These are phyloP conservation scores for Papilio machaon DNA, from an alignment of 1,140 invertebrate genomes.

Conservation along the genomic window DNA sequence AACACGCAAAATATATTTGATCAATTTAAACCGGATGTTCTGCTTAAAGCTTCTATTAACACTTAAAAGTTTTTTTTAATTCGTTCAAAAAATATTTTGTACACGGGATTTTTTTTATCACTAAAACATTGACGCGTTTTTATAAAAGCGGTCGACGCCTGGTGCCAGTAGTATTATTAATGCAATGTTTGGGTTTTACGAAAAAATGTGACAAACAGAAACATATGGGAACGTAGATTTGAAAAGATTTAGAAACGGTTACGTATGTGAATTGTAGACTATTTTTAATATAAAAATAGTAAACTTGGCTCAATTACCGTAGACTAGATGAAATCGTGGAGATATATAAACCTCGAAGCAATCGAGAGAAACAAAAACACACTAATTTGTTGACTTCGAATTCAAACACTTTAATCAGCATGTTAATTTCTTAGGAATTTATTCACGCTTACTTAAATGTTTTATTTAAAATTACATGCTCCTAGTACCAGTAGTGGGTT, in stretches of 20 bases:
- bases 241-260: too few species aligned
- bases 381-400: too few species aligned
- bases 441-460: not conserved
- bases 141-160: conserved; percentile 23
- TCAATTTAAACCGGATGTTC: not conserved
- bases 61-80: conserved; percentile 9
- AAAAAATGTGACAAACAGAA: conserved; percentile 17
- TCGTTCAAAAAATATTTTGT: conserved; percentile 31
- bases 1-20: not conserved
- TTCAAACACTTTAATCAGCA: too few species aligned
- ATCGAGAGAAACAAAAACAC: too few species aligned
- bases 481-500: not conserved
- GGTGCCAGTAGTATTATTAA: not conserved
- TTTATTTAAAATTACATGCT: not conserved
- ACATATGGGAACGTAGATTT: not conserved
- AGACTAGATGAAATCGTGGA: too few species aligned
- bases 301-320: not conserved
- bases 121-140: conserved; percentile 51
- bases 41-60: not conserved
- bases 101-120: conserved; percentile 42
- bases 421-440: too few species aligned
- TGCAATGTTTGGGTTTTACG: conserved; percentile 24
- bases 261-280: not conserved
- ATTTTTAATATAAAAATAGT: not conserved
- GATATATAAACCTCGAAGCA: too few species aligned